phyloP scores from a whole-genome alignment of 1,140 invertebrate genomes.

The Carposina sasakii region DNA sequence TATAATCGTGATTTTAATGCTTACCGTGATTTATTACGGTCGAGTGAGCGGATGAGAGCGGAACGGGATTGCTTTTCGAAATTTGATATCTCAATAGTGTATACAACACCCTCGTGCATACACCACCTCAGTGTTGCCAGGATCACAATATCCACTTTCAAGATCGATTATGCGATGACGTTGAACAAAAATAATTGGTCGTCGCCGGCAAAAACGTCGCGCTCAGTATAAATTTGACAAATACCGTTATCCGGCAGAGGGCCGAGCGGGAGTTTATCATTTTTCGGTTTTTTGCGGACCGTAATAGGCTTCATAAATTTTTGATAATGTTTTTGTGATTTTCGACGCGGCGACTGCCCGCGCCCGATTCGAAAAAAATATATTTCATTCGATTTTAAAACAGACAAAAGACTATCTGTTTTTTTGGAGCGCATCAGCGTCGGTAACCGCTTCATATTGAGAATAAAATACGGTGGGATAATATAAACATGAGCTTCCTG shows the following conservation, averaged over 20 bases:
- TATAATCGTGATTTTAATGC: constrained; percentile 70
- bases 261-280: constrained; percentile 48
- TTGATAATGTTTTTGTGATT: constrained; percentile 61
- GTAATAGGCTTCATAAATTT: constrained; percentile 63
- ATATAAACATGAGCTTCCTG: no score
- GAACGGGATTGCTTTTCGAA: constrained; percentile 60
- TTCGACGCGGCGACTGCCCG: constrained; percentile 23
- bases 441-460: neutral
- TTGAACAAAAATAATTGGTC: constrained; percentile 55
- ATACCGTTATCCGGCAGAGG: constrained; percentile 44
- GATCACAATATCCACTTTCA: no score
- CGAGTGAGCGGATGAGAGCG: constrained; percentile 28
- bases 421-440: no score
- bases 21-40: constrained; percentile 56
- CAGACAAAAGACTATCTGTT: neutral
- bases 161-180: no score
- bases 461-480: neutral
- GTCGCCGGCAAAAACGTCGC: constrained; percentile 35
- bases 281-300: constrained; percentile 51
- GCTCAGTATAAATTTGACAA: constrained; percentile 50
- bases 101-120: constrained; percentile 52
- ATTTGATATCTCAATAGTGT: constrained; percentile 68
- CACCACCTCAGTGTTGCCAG: no score
- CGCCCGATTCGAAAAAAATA: constrained; percentile 3
- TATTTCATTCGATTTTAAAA: neutral